phyloP scores from a whole-genome alignment of 2,113 vertebrate species.

The Eidolon helvum region DNA sequence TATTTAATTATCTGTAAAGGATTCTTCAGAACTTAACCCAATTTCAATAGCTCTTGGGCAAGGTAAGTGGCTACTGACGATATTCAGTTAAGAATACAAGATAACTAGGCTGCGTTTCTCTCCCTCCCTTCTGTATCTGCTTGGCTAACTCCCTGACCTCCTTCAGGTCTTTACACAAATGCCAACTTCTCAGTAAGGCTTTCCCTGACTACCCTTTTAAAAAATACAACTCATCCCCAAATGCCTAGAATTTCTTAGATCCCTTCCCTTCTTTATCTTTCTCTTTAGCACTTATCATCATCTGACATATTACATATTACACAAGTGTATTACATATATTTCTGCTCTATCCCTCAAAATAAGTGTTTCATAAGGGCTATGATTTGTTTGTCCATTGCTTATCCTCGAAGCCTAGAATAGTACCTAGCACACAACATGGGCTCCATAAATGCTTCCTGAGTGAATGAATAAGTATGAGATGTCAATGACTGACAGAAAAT shows the following conservation, averaged over 20 bases:
- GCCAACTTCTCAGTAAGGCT: background rate
- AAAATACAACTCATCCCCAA: background rate
- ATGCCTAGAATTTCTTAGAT: background rate
- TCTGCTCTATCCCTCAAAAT: background rate
- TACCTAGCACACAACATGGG: background rate
- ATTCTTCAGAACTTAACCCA: constrained; percentile 26
- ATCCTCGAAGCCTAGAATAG: background rate
- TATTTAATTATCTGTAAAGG: background rate
- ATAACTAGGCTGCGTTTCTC: background rate
- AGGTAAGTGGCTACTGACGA: background rate
- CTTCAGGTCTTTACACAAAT: background rate
- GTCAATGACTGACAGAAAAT: constrained; percentile 27
- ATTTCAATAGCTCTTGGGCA: background rate
- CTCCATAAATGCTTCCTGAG: constrained; percentile 23
- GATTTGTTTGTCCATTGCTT: background rate
- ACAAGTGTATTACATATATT: background rate
- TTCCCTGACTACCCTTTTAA: background rate
- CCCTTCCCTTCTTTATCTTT: background rate
- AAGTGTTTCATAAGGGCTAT: background rate
- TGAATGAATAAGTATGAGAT: background rate
- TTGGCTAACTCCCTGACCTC: background rate
- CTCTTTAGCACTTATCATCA: background rate
- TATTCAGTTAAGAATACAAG: background rate
- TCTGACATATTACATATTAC: background rate
- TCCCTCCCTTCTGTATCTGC: background rate